Evolutionary conservation across 1,140 invertebrate species (phyloP).

Genomic region (Eueides isabella): DNA sequence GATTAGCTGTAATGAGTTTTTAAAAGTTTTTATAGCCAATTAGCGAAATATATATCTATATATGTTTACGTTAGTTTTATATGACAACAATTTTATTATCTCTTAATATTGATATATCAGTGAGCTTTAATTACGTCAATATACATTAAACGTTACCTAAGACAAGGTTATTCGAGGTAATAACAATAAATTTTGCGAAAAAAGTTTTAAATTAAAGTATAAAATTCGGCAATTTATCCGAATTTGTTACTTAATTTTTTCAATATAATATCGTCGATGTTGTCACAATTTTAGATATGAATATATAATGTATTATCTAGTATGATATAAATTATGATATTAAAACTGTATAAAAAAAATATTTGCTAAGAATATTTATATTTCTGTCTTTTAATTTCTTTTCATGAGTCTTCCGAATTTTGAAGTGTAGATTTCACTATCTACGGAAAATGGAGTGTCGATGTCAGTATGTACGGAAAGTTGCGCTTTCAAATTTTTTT

Average conservation of each 20-base stretch:
- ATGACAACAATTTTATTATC: background rate
- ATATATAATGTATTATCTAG: too few species aligned
- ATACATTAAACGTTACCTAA: background rate
- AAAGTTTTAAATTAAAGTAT: background rate
- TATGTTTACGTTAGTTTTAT: constrained; percentile 5
- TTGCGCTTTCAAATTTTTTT: too few species aligned
- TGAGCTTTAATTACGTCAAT: background rate
- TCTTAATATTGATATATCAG: background rate
- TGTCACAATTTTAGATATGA: too few species aligned
- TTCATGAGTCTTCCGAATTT: too few species aligned
- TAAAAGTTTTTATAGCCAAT: constrained; percentile 18
- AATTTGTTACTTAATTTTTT: background rate
- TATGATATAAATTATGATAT: too few species aligned
- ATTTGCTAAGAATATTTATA: too few species aligned
- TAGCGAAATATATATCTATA: background rate
- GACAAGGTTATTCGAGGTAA: background rate
- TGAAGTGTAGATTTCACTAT: too few species aligned
- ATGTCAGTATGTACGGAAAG: too few species aligned
- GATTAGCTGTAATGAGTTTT: constrained; percentile 31
- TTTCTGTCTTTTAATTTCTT: too few species aligned
- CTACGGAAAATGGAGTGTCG: too few species aligned
- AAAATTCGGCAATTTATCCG: background rate
- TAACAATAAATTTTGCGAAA: background rate
- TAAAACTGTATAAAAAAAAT: too few species aligned
- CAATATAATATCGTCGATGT: background rate